Evolutionary conservation across 2,888 invertebrate species (phyloP).

Genomic region (Chloroclystis v-ata): DNA sequence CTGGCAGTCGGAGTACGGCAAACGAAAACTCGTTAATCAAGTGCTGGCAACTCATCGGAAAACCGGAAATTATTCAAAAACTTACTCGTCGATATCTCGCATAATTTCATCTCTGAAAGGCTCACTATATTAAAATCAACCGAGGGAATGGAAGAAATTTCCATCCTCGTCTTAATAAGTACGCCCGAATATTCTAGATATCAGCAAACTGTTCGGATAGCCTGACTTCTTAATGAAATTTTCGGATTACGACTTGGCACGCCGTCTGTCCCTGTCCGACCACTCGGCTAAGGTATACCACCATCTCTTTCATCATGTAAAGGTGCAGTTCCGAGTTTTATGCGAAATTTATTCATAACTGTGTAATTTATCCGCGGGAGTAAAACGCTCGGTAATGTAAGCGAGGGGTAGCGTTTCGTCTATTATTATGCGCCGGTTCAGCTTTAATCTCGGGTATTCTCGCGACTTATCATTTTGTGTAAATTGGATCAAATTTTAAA

Average conservation of each 20-base stretch:
- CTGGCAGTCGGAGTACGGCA: conserved; percentile 7
- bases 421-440: conserved; percentile 64
- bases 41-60: conserved; percentile 38
- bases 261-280: conserved; percentile 43
- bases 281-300: conserved; percentile 28
- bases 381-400: conserved; percentile 69
- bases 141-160: conserved; percentile 60
- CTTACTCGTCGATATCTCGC: conserved; percentile 42
- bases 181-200: conserved; percentile 70
- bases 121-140: conserved; percentile 61
- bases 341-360: conserved; percentile 79
- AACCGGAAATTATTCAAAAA: conserved; percentile 36
- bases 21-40: conserved; percentile 37
- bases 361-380: conserved; percentile 75
- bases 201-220: conserved; percentile 69
- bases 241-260: conserved; percentile 70
- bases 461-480: conserved; percentile 56
- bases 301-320: conserved; percentile 60
- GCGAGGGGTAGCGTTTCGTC: conserved; percentile 59
- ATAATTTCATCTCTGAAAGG: conserved; percentile 50
- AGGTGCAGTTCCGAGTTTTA: conserved; percentile 76
- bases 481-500: conserved; percentile 49
- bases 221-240: conserved; percentile 76
- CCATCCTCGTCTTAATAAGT: conserved; percentile 60
- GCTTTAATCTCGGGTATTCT: conserved; percentile 59